Base-by-base conservation (phyloP, 2,797 vertebrate genomes). In the Bryconaethiops microstoma region DNA sequence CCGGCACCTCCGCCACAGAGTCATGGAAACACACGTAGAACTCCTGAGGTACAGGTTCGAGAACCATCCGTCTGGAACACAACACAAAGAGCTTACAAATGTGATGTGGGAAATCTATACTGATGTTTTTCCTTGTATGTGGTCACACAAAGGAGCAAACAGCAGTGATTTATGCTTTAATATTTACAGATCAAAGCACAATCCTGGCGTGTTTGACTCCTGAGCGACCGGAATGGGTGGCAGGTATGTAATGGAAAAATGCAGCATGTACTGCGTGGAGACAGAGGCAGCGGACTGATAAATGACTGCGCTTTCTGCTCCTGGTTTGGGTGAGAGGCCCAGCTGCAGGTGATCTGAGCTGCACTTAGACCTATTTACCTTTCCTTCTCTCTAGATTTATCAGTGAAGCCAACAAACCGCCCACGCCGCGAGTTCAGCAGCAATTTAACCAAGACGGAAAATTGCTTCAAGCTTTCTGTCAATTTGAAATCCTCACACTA, bases 21-120 rank as follows among this genome's bases (percentile, higher is more conserved):
- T 99, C 97, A 29, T 99, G 98, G 88, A 98, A 99, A 85, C 98
- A 99, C 65, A 99, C 96, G 0, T 98, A 99, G 85, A 97, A 96
- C 87, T 99, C 97, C 89, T 98, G 97, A 90, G 96, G 96, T 78
- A 95, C 92, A 0, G 97, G 98, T 81, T 96, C 94, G 0, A 96
- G 92, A 86, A 98, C 88, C 83, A 98, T 96, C 87, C 98, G 95
- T 78, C 98, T 99, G 92, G 23, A 90, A 85, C 17, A 23, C 19
- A 60, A 9, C 64, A 40, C 19, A 29, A 67, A 55, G 16, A 76
- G 45, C n/a, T 62, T 14, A 23, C 21, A 14, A 57, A 67, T 65
- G 60, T 29, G 62, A 57, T 29, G 57, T 40, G 59, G 62, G 25
- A 3, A 57, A 0, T 14, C 59, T 19, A 0, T 12, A 4, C 35